Evolutionary conservation across 2,888 invertebrate species (phyloP).

Genomic region (Euzetes globulus): DNA sequence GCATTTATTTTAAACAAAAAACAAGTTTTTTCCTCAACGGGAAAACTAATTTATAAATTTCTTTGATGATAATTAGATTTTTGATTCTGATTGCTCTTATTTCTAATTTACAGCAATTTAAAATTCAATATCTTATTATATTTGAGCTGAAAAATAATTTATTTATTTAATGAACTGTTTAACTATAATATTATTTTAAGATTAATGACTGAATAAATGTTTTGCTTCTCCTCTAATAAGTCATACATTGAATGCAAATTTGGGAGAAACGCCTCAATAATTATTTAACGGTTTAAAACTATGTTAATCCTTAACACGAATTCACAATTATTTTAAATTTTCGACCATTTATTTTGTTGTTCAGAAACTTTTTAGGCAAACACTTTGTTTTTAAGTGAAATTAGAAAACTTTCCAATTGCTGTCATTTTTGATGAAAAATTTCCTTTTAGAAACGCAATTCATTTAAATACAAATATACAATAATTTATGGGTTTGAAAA

Average conservation of each 20-base stretch:
- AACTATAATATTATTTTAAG: conserved; percentile 1
- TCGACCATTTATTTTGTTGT: not conserved
- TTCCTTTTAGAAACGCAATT: too few species aligned
- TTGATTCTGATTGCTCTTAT: not conserved
- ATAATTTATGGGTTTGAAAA: not conserved
- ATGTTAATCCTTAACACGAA: not conserved
- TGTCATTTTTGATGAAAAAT: too few species aligned
- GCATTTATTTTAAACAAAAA: too few species aligned
- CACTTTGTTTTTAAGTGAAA: too few species aligned
- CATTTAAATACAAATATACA: too few species aligned
- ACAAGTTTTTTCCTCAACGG: too few species aligned
- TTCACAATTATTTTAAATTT: not conserved
- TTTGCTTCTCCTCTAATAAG: not conserved
- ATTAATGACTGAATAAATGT: conserved; percentile 4
- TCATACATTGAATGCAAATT: conserved; percentile 18
- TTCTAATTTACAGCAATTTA: not conserved
- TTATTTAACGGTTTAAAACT: not conserved
- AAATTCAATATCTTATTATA: not conserved
- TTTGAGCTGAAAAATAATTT: not conserved
- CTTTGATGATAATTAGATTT: not conserved
- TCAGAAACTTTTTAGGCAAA: too few species aligned
- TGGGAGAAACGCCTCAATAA: conserved; percentile 17
- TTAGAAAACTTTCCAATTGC: too few species aligned
- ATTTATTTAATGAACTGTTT: conserved; percentile 4
- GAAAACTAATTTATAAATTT: too few species aligned